Base-by-base conservation (phyloP, 2,797 vertebrate species). In the Arctocebus calabarensis region DNA sequence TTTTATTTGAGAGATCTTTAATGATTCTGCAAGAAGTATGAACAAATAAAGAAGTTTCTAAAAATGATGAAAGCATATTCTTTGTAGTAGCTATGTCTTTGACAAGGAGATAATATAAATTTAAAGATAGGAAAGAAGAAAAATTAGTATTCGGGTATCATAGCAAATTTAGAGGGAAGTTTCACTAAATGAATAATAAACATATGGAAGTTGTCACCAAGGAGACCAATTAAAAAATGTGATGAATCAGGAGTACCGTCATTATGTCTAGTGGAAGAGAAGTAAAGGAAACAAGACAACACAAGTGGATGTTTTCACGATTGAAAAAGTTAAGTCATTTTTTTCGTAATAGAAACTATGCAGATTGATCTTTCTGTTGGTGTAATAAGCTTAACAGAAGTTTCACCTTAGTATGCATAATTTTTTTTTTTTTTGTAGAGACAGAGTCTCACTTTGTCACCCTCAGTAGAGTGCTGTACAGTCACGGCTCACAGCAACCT, bases 151-250 rank as follows among this genome's bases (percentile, higher is more conserved):
- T 93, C 90, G 84, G 68, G 25, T 90, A 66, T 74, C 37, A 55
- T 34, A 64, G 74, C 29, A 75, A 92, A 79, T 84, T 94, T 74
- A 94, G 43, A 96, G 23, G 74, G 34, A 92, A 34, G n/a, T 64
- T 45, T 92, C 75, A 88, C 78, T 90, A 59, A 94, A 61, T 61
- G 82, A 93, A 90, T 89, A 79, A 88, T 90, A 90, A 95, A 79
- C 81, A 90, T 94, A 96, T 55, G 61, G 61, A 88, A 77, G 14
- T 70, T 92, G 68, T 94, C 96, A 97, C 93, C 87, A 88, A 88
- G 62, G 62, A 92, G 74, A 92, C 82, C 85, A 96, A 78, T 94
- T 94, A 94, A 94, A 96, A 96, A 93, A 70, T 70, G 43, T 79
- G 37, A 85, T 74, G 62, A 88, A 91, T 92, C 88, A 71, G 55